Base-by-base conservation (phyloP, 2,797 vertebrate genomes). In the Cuculus canorus region DNA sequence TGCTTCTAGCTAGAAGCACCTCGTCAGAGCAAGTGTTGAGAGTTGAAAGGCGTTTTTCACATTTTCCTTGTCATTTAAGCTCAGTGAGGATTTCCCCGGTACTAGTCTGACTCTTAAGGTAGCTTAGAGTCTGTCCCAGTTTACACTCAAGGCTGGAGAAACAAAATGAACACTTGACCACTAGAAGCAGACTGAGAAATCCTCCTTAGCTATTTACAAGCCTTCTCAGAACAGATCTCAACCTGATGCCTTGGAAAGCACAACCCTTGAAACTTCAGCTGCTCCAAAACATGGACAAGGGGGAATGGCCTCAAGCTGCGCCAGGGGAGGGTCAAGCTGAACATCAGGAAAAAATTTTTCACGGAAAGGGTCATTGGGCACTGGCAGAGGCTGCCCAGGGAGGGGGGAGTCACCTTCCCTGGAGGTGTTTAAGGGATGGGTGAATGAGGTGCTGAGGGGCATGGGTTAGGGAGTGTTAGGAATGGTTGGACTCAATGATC, bases 131-230 rank as follows among this genome's bases (percentile, higher is more conserved):
- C 45, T 57, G 47, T 16, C 22, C 17, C 21, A 57, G 24, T 9
- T 78, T 37, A 16, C 15, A 16, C 15, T 75, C 35, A n/a, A n/a
- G 17, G 59, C 41, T 93, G 50, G 43, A 66, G 90, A 43, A 15
- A 10, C 0, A 0, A 85, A 47, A 35, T 28, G n/a, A 91, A 23
- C 7, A 5, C 27, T 1, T 54, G 28, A 27, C 5, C 41, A n/a
- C 13, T 37, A 45, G n/a, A 72, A 60, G 45, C 33, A 60, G 47
- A 21, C 13, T 39, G 43, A 69, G 71, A 65, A 85, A 73, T 37
- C 13, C 75, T 77, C 43, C 54, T 54, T 28, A 45, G 25, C 14
- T 54, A 11, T 16, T 59, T 61, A 14, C 61, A 35, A 45, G 43
- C 14, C 81, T 57, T 60, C 61, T 41, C 37, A 53, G n/a, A 61